Base-by-base conservation (phyloP, 2,888 invertebrate genomes). In the Cremastinae sp. region DNA sequence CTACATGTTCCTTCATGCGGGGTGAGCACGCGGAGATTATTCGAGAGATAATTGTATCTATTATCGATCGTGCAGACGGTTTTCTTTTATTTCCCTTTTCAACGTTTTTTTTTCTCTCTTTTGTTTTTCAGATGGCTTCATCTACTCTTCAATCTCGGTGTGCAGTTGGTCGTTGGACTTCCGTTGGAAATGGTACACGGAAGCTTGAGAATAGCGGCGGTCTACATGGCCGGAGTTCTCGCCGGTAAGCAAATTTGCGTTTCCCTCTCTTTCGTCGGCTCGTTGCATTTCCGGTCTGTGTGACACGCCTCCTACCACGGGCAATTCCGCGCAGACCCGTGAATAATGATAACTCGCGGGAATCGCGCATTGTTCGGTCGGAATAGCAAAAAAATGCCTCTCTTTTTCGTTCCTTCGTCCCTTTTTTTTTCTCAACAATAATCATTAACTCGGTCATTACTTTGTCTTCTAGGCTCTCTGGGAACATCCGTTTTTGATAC, bases 151-250 rank as follows among this genome's bases (percentile, higher is more conserved):
- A 98, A 98, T 92, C 93, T 98, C 85, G 93, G 96, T 83, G 96
- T 98, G 69, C 98, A 98, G 91, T 92, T 98, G 80, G 92, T 97
- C 85, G 97, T 98, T 83, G 98, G 98, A 49, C 91, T 98, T 80
- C 97, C 98, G 3, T 91, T 98, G 86, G 98, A 98, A 91, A 96
- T 98, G 96, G 96, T 98, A 53, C 98, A 98, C 90, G 98, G 98
- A 28, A 97, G 97, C 36, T 89, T 94, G 74, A 93, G 98, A 74
- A 96, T 98, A 83, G 96, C 94, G 3, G 93, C 95, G 64, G 96
- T 98, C 77, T 98, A 98, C 91, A 92, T 95, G 90, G 96, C 97
- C 9, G 98, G 98, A 7, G 98, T 98, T 56, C 91, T 97, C 79
- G 98, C 97, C 66, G 96, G 96, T 73, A 93, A 94, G 71, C 84